Base-by-base conservation (phyloP, 2,113 vertebrate genomes). In the Propithecus coquereli region DNA sequence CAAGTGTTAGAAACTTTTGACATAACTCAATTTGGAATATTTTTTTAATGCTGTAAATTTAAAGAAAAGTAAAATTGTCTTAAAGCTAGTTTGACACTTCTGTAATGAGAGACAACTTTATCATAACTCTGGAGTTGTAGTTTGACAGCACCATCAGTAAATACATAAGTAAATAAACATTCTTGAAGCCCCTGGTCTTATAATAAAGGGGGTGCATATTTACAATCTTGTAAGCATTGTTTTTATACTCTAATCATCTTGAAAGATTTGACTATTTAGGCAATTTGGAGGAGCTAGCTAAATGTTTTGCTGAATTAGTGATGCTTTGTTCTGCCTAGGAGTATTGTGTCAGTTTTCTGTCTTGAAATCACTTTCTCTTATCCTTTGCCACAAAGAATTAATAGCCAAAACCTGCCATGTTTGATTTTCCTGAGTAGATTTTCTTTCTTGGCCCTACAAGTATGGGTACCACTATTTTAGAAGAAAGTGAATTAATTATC, bases 21-120 rank as follows among this genome's bases (percentile, higher is more conserved):
- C 43, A 47, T 87, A 87, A 80, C 61, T 87, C 57, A 97, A 61
- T 95, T 94, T 91, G 74, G 50, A 88, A 27, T 86, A 45, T 90
- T 65, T 82, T 95, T 94, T 84, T 85, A 86, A 93, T 83, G 68
- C 52, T 96, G 20, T 97, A 59, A 65, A 71, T 90, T 74, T 45
- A 45, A 92, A 83, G n/a, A 83, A 70, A 90, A 90, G 27, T 74
- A 77, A 93, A 83, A 66, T 71, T 79, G 30, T 92, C 76, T 73
- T 40, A 71, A 89, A 76, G 52, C 37, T 73, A 52, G 77, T 81
- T n/a, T 71, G 43, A 63, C 80, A 52, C 6, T 91, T 89, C 17
- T 45, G 8, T 85, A 94, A 87, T 63, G 47, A 47, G 70, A 95
- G 73, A 52, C 57, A 63, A 37, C 17, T 80, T 80, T 9, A 34